These are phyloP conservation scores for Lithodes maja DNA, from an alignment of 2,888 invertebrate species.

Conservation along the genomic window DNA sequence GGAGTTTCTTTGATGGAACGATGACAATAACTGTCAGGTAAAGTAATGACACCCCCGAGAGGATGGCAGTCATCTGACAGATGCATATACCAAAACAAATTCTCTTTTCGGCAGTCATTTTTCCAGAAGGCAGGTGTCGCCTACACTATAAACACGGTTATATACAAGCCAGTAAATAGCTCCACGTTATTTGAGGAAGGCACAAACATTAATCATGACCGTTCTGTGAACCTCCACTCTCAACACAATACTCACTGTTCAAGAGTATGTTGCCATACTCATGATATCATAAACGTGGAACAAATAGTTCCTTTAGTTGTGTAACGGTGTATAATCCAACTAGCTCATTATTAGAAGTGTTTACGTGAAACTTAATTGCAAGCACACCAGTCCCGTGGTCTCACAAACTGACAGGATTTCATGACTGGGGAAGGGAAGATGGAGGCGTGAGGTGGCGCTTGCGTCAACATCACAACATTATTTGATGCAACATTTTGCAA, in stretches of 20 bases:
- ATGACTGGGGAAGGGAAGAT: constrained; percentile 42
- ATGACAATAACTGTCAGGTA: constrained; percentile 94
- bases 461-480: background rate
- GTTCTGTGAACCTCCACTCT: background rate
- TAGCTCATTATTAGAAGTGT: background rate
- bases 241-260: constrained; percentile 10
- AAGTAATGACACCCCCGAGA: constrained; percentile 91
- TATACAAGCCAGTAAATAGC: background rate
- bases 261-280: constrained; percentile 7
- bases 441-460: constrained; percentile 29
- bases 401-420: constrained; percentile 45
- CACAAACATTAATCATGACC: constrained; percentile 32
- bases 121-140: background rate
- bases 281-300: background rate
- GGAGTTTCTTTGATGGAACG: constrained; percentile 90
- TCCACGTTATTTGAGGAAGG: constrained; percentile 3
- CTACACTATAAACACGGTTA: constrained; percentile 10
- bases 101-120: constrained; percentile 79
- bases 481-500: too few relatives aligned
- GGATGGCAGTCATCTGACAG: constrained; percentile 93
- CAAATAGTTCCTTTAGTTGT: too few relatives aligned
- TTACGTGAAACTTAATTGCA: background rate
- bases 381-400: constrained; percentile 30
- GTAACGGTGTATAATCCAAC: background rate
- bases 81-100: constrained; percentile 95